phyloP scores from a whole-genome alignment of 2,113 vertebrate species.

The Probosciger aterrimus region DNA sequence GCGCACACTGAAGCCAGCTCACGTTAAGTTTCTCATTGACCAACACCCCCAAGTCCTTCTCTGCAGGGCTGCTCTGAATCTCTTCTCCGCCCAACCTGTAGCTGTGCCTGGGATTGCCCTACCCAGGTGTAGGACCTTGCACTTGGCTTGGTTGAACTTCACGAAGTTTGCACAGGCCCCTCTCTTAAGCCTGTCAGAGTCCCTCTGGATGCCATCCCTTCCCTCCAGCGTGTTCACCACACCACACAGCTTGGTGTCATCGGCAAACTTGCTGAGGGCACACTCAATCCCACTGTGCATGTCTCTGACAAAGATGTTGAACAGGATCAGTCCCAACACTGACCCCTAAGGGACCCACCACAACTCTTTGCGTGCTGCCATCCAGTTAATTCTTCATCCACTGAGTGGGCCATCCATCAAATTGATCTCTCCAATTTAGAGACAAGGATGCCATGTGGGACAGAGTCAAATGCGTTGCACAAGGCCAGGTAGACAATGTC shows the following conservation, averaged over 20 bases:
- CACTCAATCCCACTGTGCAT: background rate
- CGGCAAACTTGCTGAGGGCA: background rate
- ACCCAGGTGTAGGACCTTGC: no score
- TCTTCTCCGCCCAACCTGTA: no score
- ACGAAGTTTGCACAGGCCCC: no score
- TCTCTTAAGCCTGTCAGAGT: background rate
- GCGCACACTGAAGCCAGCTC: no score
- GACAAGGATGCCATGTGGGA: background rate
- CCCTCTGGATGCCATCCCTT: background rate
- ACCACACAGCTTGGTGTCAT: background rate
- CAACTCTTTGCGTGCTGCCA: background rate
- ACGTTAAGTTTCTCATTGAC: no score
- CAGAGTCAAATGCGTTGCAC: background rate
- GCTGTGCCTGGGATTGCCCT: no score
- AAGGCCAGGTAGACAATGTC: background rate
- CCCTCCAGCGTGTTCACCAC: fast-evolving
- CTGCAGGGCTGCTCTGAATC: no score
- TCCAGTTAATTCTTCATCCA: background rate
- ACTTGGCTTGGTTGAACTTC: no score
- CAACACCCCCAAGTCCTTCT: no score
- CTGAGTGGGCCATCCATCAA: background rate
- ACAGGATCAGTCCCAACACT: background rate
- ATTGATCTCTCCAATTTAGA: background rate
- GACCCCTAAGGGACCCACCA: background rate
- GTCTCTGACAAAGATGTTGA: background rate